phyloP scores from a whole-genome alignment of 2,113 vertebrate genomes.

The Phalacrocorax aristotelis region DNA sequence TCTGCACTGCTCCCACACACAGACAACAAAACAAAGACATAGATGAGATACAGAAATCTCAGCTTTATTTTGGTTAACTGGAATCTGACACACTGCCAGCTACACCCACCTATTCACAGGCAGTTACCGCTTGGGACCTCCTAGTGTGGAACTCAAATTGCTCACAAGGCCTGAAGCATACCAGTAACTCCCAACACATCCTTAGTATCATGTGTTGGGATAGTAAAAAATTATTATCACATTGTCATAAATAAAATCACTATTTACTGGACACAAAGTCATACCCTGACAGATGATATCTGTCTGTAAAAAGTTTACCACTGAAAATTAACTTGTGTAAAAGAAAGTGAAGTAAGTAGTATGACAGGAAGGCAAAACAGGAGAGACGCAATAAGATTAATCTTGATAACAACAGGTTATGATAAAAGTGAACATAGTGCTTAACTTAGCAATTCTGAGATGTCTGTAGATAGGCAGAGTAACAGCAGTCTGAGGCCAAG shows the following conservation, averaged over 20 bases:
- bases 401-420: constrained; percentile 23
- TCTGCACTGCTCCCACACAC: neutral
- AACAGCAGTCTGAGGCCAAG: neutral
- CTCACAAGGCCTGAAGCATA: neutral
- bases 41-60: neutral
- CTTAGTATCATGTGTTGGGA: neutral
- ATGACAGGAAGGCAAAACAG: constrained; percentile 1
- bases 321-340: neutral
- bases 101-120: neutral
- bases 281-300: neutral
- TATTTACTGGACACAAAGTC: neutral
- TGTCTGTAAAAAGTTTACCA: neutral
- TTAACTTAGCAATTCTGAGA: constrained; percentile 19
- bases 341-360: neutral
- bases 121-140: neutral
- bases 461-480: neutral
- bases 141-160: neutral
- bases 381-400: neutral
- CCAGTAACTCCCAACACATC: neutral
- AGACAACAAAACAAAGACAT: neutral
- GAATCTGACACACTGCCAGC: neutral
- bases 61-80: neutral
- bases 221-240: neutral
- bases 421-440: constrained; percentile 29
- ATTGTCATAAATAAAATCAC: neutral